These are phyloP conservation scores for Thera britannica DNA, from an alignment of 2,888 invertebrate species.

Conservation along the genomic window DNA sequence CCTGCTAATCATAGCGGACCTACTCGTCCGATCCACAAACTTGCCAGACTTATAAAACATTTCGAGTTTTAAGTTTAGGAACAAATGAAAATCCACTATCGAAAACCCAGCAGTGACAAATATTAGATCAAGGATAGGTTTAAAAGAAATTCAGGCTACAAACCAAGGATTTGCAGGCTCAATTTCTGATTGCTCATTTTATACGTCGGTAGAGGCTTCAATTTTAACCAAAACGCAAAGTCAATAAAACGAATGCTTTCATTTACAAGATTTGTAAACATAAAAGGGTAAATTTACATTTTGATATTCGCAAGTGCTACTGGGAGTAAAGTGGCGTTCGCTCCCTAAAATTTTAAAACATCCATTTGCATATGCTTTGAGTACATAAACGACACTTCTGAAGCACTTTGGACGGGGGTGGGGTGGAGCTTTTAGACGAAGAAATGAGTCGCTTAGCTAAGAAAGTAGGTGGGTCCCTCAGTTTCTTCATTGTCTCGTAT, in stretches of 20 bases:
- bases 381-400: constrained; percentile 84
- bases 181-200: too few relatives aligned
- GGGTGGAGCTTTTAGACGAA: constrained; percentile 44
- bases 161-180: constrained; percentile 24
- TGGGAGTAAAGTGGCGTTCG: constrained; percentile 80
- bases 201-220: constrained; percentile 46
- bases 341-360: constrained; percentile 85
- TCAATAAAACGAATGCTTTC: constrained; percentile 81
- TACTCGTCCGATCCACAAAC: background rate
- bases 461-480: constrained; percentile 10
- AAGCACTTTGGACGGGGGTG: constrained; percentile 67
- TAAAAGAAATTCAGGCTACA: too few relatives aligned
- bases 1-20: background rate
- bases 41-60: background rate
- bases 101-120: too few relatives aligned
- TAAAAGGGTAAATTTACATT: constrained; percentile 85
- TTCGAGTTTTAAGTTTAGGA: background rate
- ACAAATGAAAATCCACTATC: background rate
- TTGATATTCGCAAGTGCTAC: constrained; percentile 83
- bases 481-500: constrained; percentile 2
- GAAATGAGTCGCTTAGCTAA: constrained; percentile 38
- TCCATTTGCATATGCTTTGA: constrained; percentile 84
- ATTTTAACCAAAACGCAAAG: constrained; percentile 62
- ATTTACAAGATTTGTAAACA: constrained; percentile 84
- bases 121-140: background rate